These are phyloP conservation scores for Dicranocentrus wangi DNA, from an alignment of 2,888 invertebrate genomes.

Conservation along the genomic window DNA sequence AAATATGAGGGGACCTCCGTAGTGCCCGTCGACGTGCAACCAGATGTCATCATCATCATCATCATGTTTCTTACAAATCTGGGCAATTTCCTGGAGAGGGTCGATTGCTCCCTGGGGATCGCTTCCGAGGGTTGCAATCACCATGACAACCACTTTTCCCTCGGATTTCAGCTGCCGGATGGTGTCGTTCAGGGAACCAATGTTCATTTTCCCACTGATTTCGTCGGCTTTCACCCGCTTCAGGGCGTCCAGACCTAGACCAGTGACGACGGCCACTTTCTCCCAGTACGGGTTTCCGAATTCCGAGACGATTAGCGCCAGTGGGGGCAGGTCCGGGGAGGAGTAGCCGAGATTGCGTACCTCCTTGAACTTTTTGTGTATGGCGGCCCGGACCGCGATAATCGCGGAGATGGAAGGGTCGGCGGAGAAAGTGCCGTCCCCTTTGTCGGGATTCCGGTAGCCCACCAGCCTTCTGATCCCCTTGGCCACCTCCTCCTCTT, in stretches of 20 bases:
- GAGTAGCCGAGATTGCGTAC: slow-evolving; percentile 33
- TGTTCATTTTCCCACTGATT: slow-evolving; percentile 36
- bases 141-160: slow-evolving; percentile 30
- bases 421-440: slow-evolving; percentile 33
- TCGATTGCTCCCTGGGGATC: slow-evolving; percentile 42
- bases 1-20: slow-evolving; percentile 40
- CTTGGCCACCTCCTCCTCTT: slow-evolving; percentile 50
- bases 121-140: slow-evolving; percentile 52
- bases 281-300: slow-evolving; percentile 25
- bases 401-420: slow-evolving; percentile 30
- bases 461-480: slow-evolving; percentile 27
- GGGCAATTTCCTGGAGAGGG: slow-evolving; percentile 19
- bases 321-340: neutral
- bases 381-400: slow-evolving; percentile 26
- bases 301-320: slow-evolving; percentile 36
- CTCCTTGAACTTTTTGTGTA: slow-evolving; percentile 32
- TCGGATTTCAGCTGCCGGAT: slow-evolving; percentile 6
- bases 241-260: slow-evolving; percentile 26
- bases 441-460: slow-evolving; percentile 40
- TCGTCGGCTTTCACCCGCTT: slow-evolving; percentile 15
- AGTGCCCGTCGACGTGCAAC: slow-evolving; percentile 51
- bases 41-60: slow-evolving; percentile 26
- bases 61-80: slow-evolving; percentile 33
- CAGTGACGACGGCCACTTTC: slow-evolving; percentile 39
- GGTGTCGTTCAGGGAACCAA: neutral